phyloP scores from a whole-genome alignment of 2,113 vertebrate genomes.

The Sprattus sprattus region DNA sequence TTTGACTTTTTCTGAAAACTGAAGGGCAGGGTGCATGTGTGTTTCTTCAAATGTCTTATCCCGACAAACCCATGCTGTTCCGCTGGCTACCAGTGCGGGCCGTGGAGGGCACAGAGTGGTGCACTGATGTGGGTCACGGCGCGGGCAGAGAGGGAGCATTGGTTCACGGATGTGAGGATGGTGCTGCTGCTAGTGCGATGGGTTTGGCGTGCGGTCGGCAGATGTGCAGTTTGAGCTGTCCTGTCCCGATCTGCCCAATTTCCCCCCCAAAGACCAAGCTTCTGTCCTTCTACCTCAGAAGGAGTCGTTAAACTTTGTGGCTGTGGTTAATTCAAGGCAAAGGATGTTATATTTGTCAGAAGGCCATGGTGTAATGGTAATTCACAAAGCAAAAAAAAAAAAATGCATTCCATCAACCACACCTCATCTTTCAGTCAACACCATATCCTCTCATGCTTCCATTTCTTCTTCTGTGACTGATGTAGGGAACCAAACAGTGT shows the following conservation, averaged over 20 bases:
- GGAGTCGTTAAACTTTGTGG: neutral
- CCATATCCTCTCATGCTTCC: constrained; percentile 50
- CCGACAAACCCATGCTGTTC: constrained; percentile 38
- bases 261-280: neutral
- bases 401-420: constrained; percentile 26
- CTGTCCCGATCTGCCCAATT: neutral
- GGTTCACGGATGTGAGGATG: neutral
- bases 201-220: neutral
- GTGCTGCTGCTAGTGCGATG: neutral
- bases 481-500: constrained; percentile 66
- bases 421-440: constrained; percentile 52
- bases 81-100: constrained; percentile 24
- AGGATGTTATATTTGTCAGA: constrained; percentile 2
- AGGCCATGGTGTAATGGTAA: constrained; percentile 45
- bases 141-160: neutral
- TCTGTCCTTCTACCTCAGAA: neutral
- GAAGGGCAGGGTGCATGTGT: constrained; percentile 11
- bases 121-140: neutral
- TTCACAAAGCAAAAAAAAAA: constrained; percentile 57
- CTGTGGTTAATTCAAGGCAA: neutral
- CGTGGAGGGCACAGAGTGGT: neutral
- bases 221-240: neutral
- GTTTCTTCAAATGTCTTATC: constrained; percentile 29
- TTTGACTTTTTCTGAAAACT: constrained; percentile 52
- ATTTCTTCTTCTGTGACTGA: constrained; percentile 60